A percentile compares a stretch with the other conserved stretches of the same genome.
These are phyloP conservation scores for Nothura maculosa DNA, from an alignment of 2,797 vertebrate genomes.

Conservation along the genomic window DNA sequence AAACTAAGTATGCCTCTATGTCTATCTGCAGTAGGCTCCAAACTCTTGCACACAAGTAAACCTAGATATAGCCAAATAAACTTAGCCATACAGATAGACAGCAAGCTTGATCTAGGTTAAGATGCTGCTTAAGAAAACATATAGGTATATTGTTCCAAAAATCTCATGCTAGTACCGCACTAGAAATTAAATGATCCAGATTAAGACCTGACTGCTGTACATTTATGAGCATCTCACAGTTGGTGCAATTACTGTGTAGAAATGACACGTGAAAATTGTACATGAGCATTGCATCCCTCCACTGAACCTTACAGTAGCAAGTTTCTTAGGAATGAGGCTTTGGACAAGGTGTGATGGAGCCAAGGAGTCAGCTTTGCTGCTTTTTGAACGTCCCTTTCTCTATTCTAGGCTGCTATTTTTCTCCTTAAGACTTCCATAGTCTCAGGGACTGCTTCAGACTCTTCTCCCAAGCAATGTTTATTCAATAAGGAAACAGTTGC, in stretches of 20 bases:
- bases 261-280: neutral
- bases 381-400: neutral
- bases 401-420: conserved; percentile 7
- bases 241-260: neutral
- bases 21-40: neutral
- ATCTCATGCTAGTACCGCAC: rapidly evolving
- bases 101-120: neutral
- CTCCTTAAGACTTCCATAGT: conserved; percentile 49
- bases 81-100: neutral
- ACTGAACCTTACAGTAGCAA: neutral
- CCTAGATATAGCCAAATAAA: neutral
- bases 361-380: neutral
- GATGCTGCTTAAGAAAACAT: neutral
- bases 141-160: neutral
- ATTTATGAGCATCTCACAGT: neutral
- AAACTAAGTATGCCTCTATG: neutral
- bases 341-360: neutral
- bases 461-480: neutral
- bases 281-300: neutral
- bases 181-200: neutral
- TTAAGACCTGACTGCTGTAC: neutral
- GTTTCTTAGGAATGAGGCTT: neutral
- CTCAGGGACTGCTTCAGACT: neutral
- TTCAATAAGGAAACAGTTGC: conserved; percentile 23
- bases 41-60: neutral